phyloP scores from a whole-genome alignment of 1,140 invertebrate genomes.

The Archivesica marissinica region DNA sequence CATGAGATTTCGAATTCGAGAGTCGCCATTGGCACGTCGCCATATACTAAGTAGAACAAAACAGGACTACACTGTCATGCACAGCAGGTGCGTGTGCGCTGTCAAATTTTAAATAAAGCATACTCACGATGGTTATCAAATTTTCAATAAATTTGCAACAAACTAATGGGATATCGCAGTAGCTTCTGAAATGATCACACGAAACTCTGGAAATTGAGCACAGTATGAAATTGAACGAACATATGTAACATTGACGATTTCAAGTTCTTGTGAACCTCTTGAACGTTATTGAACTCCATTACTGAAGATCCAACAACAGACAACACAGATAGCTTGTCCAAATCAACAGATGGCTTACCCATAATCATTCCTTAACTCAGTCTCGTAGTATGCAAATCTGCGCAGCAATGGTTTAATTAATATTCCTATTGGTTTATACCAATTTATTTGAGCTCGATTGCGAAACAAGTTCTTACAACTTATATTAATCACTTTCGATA shows the following conservation, averaged over 20 bases:
- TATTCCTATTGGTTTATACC: too few species aligned
- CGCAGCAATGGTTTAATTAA: too few species aligned
- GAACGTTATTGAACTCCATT: constrained; percentile 18
- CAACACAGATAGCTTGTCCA: background rate
- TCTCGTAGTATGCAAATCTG: too few species aligned
- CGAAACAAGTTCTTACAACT: too few species aligned
- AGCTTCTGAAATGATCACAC: constrained; percentile 17
- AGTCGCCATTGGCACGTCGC: constrained; percentile 15
- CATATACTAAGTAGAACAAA: constrained; percentile 27
- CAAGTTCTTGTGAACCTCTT: background rate
- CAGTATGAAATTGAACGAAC: constrained; percentile 31
- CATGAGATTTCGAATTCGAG: constrained; percentile 32
- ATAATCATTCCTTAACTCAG: too few species aligned
- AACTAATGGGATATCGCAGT: constrained; percentile 39
- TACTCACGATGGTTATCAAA: constrained; percentile 44
- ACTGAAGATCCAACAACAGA: background rate
- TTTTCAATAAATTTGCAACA: constrained; percentile 53
- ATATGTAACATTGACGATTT: constrained; percentile 48
- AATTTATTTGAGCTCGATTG: too few species aligned
- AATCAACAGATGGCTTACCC: constrained; percentile 16
- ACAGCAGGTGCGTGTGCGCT: background rate
- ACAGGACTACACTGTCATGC: background rate
- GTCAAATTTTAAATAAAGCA: constrained; percentile 33
- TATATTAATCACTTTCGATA: too few species aligned
- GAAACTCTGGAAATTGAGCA: constrained; percentile 19